phyloP scores from a whole-genome alignment of 2,797 vertebrate species.

The Scomberomorus guttatus region DNA sequence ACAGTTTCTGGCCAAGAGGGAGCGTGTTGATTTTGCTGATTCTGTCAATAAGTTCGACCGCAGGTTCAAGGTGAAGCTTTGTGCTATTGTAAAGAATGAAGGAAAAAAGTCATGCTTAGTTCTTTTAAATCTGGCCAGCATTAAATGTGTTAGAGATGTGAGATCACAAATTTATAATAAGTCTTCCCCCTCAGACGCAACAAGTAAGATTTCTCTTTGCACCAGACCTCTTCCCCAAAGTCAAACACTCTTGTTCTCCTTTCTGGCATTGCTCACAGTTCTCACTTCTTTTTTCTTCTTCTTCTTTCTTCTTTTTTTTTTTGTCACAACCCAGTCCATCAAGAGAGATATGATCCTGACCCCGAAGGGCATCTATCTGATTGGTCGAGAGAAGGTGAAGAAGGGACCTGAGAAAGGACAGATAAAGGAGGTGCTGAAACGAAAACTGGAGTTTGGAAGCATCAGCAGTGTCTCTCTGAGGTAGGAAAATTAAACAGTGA shows the following conservation, averaged over 20 bases:
- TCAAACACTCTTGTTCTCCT: constrained; percentile 31
- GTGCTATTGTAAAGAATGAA: neutral
- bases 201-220: neutral
- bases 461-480: constrained; percentile 91
- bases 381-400: constrained; percentile 96
- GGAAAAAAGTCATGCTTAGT: neutral
- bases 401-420: constrained; percentile 97
- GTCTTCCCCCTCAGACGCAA: neutral
- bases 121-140: neutral
- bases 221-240: neutral
- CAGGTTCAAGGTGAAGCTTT: constrained; percentile 92
- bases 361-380: constrained; percentile 93
- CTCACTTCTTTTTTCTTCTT: constrained; percentile 34
- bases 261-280: constrained; percentile 22
- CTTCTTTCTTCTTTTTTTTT: neutral
- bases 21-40: constrained; percentile 94
- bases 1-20: constrained; percentile 94
- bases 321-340: constrained; percentile 86
- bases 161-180: neutral
- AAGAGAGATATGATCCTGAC: constrained; percentile 96
- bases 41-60: constrained; percentile 96
- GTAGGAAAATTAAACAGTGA: constrained; percentile 68
- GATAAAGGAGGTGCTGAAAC: constrained; percentile 95
- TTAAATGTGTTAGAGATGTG: neutral
- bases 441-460: constrained; percentile 91